Conservation (phyloP, 2,113 vertebrate genomes). For the Saguinus imperator region DNA sequence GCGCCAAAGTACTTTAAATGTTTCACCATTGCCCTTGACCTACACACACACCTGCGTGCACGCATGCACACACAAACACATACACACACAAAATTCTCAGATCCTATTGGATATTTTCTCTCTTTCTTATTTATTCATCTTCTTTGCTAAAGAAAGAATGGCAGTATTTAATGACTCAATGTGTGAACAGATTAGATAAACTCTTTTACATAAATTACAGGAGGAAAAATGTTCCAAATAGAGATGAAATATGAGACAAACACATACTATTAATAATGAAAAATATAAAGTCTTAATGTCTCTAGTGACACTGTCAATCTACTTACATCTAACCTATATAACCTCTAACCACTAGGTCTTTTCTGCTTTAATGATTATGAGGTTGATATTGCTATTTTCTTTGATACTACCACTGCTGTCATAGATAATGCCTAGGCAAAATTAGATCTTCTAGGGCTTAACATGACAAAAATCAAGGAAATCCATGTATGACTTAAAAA, state of each 20-base stretch:
- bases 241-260: neutral
- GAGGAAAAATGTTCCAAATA: neutral
- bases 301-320: neutral
- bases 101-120: neutral
- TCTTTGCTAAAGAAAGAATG: neutral
- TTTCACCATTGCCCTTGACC: neutral
- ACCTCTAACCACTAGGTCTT: neutral
- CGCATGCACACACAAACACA: too few species aligned
- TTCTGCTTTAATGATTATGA: neutral
- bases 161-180: neutral
- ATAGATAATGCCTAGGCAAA: neutral
- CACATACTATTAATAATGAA: neutral
- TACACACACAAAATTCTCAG: neutral
- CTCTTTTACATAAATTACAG: neutral
- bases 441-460: neutral
- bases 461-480: neutral
- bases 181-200: neutral
- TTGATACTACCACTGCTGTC: neutral
- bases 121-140: neutral
- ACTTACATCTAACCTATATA: neutral
- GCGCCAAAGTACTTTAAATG: neutral
- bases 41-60: too few species aligned
- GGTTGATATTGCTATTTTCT: neutral
- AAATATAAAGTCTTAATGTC: neutral
- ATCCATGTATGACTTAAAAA: neutral